Base-by-base conservation (phyloP, 1,140 invertebrate species). In the Lerema accius region DNA sequence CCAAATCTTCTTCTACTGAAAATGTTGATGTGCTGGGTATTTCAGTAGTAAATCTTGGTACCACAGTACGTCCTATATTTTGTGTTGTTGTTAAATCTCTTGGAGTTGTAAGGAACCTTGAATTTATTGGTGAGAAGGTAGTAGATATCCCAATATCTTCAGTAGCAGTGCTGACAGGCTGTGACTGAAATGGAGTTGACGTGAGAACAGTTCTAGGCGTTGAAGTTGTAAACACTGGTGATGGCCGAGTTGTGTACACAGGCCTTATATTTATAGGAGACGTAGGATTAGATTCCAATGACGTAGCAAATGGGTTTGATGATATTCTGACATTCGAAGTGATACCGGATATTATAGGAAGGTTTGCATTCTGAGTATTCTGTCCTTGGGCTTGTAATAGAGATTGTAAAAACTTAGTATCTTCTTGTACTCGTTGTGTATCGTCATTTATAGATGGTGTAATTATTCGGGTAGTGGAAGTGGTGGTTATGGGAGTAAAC, bases 1-100 rank as follows among this genome's bases (percentile, higher is more conserved):
- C 82, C 60, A 92, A 80, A 80, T 92, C 91, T 64, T 92, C 91
- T 79, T 86, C 78, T 53, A 91, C 89, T 1, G 91, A 92, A 75
- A 86, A 91, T n/a, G 90, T 91, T 3, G 88, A 90, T 6, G 82
- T 84, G 67, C 81, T 86, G 13, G 88, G 85, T n/a, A 81, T 77
- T 70, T 90, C 84, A 50, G 89, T 90, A 17, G 88, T 84, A 10
- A 79, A 53, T 65, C 59, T 70, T 28, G 73, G 45, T 19, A 42
- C 46, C 42, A 71, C 64, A 28, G 65, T 67, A 11, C 59, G 65
- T 50, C 76, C 67, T 11, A 60, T 65, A 39, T 64, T 73, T 4
- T 68, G 43, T n/a, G 68, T 67, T 17, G 80, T 67, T 9, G 62
- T 59, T 17, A 40, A 13, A 48, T 58, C 60, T 28, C 58, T 67